Evolutionary conservation across 2,113 vertebrate genomes (phyloP).

Genomic region (Notiomystis cincta): DNA sequence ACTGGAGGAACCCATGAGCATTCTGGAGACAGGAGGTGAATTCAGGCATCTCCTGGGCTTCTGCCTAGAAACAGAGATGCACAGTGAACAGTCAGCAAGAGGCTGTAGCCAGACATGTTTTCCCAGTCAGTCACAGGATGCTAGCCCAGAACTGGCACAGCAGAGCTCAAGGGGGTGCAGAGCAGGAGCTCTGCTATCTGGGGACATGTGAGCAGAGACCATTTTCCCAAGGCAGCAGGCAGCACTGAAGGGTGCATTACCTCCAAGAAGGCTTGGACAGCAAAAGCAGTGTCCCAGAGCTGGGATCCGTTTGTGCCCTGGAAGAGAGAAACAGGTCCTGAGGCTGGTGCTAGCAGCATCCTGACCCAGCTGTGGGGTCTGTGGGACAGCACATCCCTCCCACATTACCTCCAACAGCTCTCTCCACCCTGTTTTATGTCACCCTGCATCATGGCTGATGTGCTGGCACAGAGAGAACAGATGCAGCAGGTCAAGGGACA

Average conservation of each 20-base stretch:
- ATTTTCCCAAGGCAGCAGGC: background rate
- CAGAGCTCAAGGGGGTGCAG: background rate
- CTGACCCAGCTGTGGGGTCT: background rate
- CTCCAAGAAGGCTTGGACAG: conserved; percentile 92
- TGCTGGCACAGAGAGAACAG: background rate
- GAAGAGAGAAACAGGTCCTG: no score
- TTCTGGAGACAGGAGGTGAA: conserved; percentile 76
- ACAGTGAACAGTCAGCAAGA: background rate
- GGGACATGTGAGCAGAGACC: background rate
- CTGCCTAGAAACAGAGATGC: conserved; percentile 76
- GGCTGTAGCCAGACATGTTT: background rate
- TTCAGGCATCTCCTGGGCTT: conserved; percentile 78
- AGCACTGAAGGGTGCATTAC: conserved; percentile 56
- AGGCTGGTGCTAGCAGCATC: background rate
- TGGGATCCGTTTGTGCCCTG: conserved; percentile 97
- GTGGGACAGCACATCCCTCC: background rate
- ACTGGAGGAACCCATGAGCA: conserved; percentile 78
- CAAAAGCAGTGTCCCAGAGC: conserved; percentile 93
- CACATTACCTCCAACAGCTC: background rate
- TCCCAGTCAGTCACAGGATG: background rate
- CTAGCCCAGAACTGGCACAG: background rate
- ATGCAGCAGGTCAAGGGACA: background rate
- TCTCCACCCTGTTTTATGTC: background rate
- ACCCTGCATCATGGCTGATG: rapidly evolving
- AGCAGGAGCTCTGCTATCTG: background rate